Base-by-base conservation (phyloP, 2,888 invertebrate species). In the Hydraecia micacea region DNA sequence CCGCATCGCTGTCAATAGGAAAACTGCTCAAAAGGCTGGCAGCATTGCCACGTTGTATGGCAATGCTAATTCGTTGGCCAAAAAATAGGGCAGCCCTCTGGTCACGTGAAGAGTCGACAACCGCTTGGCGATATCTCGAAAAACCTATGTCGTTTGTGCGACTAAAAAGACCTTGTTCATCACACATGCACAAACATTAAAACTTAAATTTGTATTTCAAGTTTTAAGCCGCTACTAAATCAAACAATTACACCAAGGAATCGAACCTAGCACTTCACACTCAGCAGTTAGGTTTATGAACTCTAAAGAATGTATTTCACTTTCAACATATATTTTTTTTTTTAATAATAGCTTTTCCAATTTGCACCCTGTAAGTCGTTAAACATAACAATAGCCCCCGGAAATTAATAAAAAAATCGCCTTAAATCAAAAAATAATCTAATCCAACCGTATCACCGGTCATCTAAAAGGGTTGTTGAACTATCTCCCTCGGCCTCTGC, bases 401-500 rank as follows among this genome's bases (percentile, higher is more conserved):
- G n/a, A 32, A 66, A 80, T 75, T 66, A 74, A 73, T 76, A 80
- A 77, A 75, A 76, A 76, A 83, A 73, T 83, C 70, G 66, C 65
- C 70, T 80, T 67, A 77, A 87, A 89, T 90, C 90, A 91, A 91
- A 92, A 87, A 87, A 91, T 92, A 93, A 90, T 92, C 89, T 92
- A 93, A 95, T 94, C 88, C 87, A 89, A 39, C 87, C 85, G 90
- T 91, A 91, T 93, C 93, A 94, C 91, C 94, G 97, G 97, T 96
- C 97, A 97, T 93, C 88, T 88, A 63, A 90, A 94, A 95, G 95
- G 96, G 97, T 96, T 96, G 94, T 95, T 96, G 95, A 96, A 96
- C 96, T 95, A 96, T 95, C 94, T 92, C 93, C 94, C 94, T 90
- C 90, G 88, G 85, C 89, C 87, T 88, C 84, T 84, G 87, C 93